phyloP scores from a whole-genome alignment of 2,888 invertebrate genomes.

The Ectropis crepuscularia region DNA sequence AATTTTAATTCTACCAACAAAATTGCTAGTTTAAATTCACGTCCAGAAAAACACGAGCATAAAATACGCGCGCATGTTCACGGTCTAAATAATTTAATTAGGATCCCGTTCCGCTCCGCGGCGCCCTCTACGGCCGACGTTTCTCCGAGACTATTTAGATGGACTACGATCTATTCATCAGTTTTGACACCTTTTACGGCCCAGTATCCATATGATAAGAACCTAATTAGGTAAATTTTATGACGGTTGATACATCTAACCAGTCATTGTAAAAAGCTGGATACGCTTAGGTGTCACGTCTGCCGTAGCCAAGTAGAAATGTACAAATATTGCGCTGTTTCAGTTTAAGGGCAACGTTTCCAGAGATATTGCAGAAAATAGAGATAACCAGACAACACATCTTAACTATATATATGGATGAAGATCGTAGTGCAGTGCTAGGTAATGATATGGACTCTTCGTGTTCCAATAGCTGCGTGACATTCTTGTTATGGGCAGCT shows the following conservation, averaged over 20 bases:
- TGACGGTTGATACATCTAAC: neutral
- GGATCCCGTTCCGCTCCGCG: constrained; percentile 76
- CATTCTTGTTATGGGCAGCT: no score
- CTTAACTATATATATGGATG: neutral
- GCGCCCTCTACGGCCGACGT: constrained; percentile 70
- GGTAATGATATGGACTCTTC: no score
- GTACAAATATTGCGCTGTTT: no score
- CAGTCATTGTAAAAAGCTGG: no score
- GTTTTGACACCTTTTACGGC: constrained; percentile 23
- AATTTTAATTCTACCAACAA: constrained; percentile 48
- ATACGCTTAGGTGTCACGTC: no score
- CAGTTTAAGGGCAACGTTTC: no score
- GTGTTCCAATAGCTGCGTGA: no score
- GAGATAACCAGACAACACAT: no score
- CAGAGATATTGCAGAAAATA: no score
- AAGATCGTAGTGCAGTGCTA: no score
- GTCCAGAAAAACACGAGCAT: constrained; percentile 61
- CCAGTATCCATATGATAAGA: constrained; percentile 1
- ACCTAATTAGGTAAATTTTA: neutral
- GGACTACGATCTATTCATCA: constrained; percentile 29
- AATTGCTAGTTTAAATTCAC: constrained; percentile 57
- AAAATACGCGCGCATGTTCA: constrained; percentile 65
- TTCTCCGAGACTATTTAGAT: constrained; percentile 68
- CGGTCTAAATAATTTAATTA: constrained; percentile 82
- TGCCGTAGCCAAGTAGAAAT: no score